These are phyloP conservation scores for Catocala sponsa DNA, from an alignment of 2,888 invertebrate genomes.

Conservation along the genomic window DNA sequence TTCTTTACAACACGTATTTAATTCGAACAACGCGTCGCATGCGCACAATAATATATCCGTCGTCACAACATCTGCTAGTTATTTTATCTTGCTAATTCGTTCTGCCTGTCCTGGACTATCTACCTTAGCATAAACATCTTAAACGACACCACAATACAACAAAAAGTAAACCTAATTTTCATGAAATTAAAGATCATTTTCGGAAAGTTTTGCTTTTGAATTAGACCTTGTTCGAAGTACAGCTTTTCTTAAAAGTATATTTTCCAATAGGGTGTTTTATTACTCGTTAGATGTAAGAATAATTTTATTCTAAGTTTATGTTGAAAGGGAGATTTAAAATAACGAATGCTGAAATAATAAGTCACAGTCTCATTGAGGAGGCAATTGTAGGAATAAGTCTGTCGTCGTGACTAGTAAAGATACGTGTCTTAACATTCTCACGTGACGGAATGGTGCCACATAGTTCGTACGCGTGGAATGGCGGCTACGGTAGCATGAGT, in stretches of 20 bases:
- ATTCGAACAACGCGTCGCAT: slow-evolving; percentile 56
- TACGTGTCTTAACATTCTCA: no score
- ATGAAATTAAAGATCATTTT: slow-evolving; percentile 15
- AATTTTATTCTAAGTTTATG: slow-evolving; percentile 31
- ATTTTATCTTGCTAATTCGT: slow-evolving; percentile 73
- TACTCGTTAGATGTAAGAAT: slow-evolving; percentile 28
- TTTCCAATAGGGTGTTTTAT: slow-evolving; percentile 48
- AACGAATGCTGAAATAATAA: slow-evolving; percentile 39
- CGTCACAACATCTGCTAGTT: slow-evolving; percentile 71
- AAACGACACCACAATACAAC: slow-evolving; percentile 25
- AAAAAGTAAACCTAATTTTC: slow-evolving; percentile 16
- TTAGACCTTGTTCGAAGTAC: slow-evolving; percentile 8
- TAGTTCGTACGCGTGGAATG: no score
- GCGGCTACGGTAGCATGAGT: no score
- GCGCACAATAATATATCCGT: slow-evolving; percentile 70
- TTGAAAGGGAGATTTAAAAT: slow-evolving; percentile 20
- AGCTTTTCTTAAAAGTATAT: slow-evolving; percentile 26
- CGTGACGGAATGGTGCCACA: no score
- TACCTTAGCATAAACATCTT: slow-evolving; percentile 42
- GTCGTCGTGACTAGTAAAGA: no score
- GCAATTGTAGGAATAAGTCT: not conserved
- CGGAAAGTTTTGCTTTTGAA: not conserved
- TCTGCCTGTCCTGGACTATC: slow-evolving; percentile 55
- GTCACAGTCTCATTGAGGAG: not conserved
- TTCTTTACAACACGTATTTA: slow-evolving; percentile 51